These are phyloP conservation scores for Drosophila athabasca DNA, from an alignment of 1,140 invertebrate species.

Conservation along the genomic window DNA sequence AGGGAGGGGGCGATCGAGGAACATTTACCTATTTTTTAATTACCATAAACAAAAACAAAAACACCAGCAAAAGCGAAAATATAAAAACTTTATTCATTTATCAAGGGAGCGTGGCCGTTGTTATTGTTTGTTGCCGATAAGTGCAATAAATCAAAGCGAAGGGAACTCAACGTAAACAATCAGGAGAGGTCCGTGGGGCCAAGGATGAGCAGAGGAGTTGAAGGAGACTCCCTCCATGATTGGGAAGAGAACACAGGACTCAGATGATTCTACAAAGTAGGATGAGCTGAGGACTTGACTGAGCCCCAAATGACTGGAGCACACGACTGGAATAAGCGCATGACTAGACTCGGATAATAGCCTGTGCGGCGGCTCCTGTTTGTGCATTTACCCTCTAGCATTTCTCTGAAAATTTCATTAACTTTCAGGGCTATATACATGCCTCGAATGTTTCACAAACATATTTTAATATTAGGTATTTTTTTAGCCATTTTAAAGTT, in stretches of 20 bases:
- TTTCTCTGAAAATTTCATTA: conserved; percentile 35
- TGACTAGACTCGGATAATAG: too few species aligned
- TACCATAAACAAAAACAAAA: conserved; percentile 60
- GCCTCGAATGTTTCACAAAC: conserved; percentile 12
- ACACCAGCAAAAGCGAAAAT: conserved; percentile 18
- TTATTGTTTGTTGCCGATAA: conserved; percentile 53
- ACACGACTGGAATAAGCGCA: too few species aligned
- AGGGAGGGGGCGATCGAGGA: neutral
- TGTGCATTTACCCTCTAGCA: neutral
- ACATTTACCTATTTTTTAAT: conserved; percentile 68
- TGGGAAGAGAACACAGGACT: too few species aligned
- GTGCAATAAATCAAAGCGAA: conserved; percentile 70
- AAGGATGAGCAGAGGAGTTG: conserved; percentile 21
- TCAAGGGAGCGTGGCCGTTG: conserved; percentile 46
- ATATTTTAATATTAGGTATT: conserved; percentile 20
- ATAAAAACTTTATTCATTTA: conserved; percentile 75
- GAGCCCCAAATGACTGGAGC: too few species aligned
- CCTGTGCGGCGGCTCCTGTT: neutral
- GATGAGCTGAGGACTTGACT: too few species aligned
- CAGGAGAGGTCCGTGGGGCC: conserved; percentile 21
- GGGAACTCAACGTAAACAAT: conserved; percentile 59
- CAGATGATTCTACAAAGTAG: too few species aligned
- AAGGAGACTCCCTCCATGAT: too few species aligned
- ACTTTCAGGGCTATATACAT: conserved; percentile 21
- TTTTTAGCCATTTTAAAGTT: conserved; percentile 21